Percentiles rank a stretch among this genome's conserved stretches.
Evolutionary conservation across 2,888 invertebrate genomes (phyloP).

Genomic region (Halictus quadricinctus): DNA sequence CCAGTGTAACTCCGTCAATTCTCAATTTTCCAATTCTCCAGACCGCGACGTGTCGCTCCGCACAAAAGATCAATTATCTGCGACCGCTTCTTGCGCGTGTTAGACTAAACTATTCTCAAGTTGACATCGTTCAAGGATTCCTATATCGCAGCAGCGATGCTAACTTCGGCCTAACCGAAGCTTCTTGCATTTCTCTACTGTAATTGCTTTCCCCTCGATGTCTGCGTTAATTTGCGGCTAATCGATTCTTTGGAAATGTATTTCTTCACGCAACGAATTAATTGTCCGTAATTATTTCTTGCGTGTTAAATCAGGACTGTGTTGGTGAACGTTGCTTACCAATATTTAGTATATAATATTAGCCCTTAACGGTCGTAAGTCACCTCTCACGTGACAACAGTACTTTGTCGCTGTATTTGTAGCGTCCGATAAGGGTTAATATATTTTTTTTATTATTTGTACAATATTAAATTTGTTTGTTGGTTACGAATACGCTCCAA

Average conservation of each 20-base stretch:
- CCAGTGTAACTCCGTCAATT: background rate
- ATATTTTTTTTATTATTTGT: background rate
- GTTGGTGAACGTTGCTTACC: background rate
- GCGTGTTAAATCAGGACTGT: background rate
- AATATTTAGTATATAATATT: too few relatives aligned
- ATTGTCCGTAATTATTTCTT: background rate
- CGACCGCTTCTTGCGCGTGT: constrained; percentile 7
- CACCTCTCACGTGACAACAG: too few relatives aligned
- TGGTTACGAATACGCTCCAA: too few relatives aligned
- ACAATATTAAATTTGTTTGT: background rate
- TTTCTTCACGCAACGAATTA: background rate
- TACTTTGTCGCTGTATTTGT: too few relatives aligned
- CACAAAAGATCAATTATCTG: constrained; percentile 8
- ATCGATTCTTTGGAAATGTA: background rate
- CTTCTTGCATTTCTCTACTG: background rate
- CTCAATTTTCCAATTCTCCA: constrained; percentile 8
- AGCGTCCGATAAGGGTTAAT: too few relatives aligned
- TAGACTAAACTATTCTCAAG: background rate
- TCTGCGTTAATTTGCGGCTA: background rate
- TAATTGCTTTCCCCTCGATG: background rate
- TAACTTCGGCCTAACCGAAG: background rate
- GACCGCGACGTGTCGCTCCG: background rate
- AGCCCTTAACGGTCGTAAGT: too few relatives aligned
- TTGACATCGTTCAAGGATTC: constrained; percentile 7
- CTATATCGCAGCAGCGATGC: background rate